A percentile compares a stretch with the other conserved stretches of the same genome.
phyloP scores from a whole-genome alignment of 2,888 invertebrate species.

The Gymnocheta viridis region DNA sequence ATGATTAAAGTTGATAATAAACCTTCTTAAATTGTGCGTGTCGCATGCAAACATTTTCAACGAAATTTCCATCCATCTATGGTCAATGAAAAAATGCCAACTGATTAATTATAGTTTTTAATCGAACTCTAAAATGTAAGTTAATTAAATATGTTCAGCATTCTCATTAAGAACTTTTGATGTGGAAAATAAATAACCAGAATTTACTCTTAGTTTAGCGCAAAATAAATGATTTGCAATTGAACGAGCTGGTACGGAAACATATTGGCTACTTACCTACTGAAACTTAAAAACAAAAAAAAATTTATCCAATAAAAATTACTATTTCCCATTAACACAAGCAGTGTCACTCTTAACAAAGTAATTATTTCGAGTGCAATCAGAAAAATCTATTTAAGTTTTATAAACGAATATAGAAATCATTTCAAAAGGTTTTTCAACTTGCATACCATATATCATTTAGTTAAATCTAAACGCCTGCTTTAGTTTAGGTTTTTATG shows the following conservation, averaged over 20 bases:
- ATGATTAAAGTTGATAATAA: neutral
- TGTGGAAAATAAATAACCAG: neutral
- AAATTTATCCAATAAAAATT: too few species aligned
- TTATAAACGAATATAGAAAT: too few species aligned
- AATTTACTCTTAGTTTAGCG: too few species aligned
- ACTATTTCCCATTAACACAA: too few species aligned
- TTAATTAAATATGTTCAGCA: neutral
- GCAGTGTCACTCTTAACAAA: too few species aligned
- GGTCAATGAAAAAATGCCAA: slow-evolving; percentile 21
- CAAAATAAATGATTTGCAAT: too few species aligned
- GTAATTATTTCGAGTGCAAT: too few species aligned
- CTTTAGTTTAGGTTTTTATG: neutral
- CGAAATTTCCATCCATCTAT: neutral
- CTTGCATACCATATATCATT: neutral
- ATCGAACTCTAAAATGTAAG: neutral
- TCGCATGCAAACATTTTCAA: neutral
- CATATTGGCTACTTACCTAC: too few species aligned
- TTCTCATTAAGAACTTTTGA: slow-evolving; percentile 16
- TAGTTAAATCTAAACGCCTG: neutral
- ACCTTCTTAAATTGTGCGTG: neutral
- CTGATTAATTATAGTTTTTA: slow-evolving; percentile 20
- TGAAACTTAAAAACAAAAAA: too few species aligned
- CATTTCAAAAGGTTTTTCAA: neutral
- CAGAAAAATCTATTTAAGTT: too few species aligned
- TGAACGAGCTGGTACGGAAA: too few species aligned